Evolutionary conservation across 2,888 invertebrate genomes (phyloP).

Genomic region (Cristatella mucedo): DNA sequence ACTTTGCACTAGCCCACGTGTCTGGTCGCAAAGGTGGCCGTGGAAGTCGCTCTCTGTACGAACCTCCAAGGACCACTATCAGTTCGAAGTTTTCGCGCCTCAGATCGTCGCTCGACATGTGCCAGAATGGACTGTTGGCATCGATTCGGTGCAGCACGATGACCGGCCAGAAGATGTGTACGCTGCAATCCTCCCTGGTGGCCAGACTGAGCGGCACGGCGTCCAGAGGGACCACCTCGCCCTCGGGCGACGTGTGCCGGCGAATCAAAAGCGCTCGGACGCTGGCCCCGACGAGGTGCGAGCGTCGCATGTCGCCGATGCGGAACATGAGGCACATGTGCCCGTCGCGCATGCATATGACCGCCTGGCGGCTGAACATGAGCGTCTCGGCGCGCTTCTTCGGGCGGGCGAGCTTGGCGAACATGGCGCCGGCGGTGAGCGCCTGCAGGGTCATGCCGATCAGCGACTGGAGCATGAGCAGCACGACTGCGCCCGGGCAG

Average conservation of each 20-base stretch:
- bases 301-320: conserved; percentile 81
- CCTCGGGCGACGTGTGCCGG: conserved; percentile 78
- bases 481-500: conserved; percentile 77
- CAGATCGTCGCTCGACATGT: conserved; percentile 77
- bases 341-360: conserved; percentile 79
- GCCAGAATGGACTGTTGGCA: conserved; percentile 72
- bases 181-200: too few species aligned
- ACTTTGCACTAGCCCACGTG: too few species aligned
- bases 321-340: conserved; percentile 81
- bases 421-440: conserved; percentile 49
- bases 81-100: conserved; percentile 81
- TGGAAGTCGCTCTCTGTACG: too few species aligned
- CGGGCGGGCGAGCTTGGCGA: conserved; percentile 84
- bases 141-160: conserved; percentile 90
- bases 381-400: conserved; percentile 90
- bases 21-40: too few species aligned
- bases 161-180: conserved; percentile 96
- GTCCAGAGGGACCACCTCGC: too few species aligned
- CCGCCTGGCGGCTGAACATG: conserved; percentile 77
- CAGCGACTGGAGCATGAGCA: conserved; percentile 81
- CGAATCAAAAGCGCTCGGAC: conserved; percentile 83
- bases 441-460: conserved; percentile 57
- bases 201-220: too few species aligned
- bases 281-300: conserved; percentile 93
- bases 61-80: conserved; percentile 83